Evolutionary conservation across 1,140 invertebrate genomes (phyloP).

Genomic region (Paracyclopina nana): DNA sequence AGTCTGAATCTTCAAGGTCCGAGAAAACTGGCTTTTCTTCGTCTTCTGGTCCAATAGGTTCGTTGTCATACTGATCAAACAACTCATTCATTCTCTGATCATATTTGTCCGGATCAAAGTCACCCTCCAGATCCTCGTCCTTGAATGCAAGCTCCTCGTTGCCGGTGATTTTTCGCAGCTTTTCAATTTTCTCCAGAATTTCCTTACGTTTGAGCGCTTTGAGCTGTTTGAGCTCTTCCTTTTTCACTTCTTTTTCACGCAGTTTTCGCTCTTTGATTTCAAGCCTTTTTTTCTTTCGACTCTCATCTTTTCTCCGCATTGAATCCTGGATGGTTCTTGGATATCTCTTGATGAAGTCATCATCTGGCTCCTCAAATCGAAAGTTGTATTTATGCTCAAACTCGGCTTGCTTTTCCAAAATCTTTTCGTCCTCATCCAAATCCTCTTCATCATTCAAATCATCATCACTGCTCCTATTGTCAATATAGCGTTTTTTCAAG

Average conservation of each 20-base stretch:
- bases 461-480: not conserved
- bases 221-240: conserved; percentile 63
- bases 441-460: conserved; percentile 39
- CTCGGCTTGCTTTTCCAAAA: conserved; percentile 44
- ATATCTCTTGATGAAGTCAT: conserved; percentile 75
- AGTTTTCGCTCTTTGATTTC: conserved; percentile 39
- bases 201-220: conserved; percentile 73
- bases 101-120: conserved; percentile 77
- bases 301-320: conserved; percentile 53
- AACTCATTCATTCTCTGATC: conserved; percentile 43
- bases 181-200: conserved; percentile 66
- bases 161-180: conserved; percentile 69
- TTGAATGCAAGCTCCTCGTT: conserved; percentile 36
- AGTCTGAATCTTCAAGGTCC: conserved; percentile 5
- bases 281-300: conserved; percentile 42
- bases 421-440: conserved; percentile 55
- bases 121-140: conserved; percentile 46
- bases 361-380: conserved; percentile 84
- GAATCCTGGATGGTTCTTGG: conserved; percentile 68
- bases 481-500: conserved; percentile 52
- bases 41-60: conserved; percentile 50
- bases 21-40: conserved; percentile 18
- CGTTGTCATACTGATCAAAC: conserved; percentile 33
- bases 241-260: conserved; percentile 55
- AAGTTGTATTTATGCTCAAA: conserved; percentile 94